Conservation (phyloP, 2,888 invertebrate species). For the Mesopsocus fuscifrons region DNA sequence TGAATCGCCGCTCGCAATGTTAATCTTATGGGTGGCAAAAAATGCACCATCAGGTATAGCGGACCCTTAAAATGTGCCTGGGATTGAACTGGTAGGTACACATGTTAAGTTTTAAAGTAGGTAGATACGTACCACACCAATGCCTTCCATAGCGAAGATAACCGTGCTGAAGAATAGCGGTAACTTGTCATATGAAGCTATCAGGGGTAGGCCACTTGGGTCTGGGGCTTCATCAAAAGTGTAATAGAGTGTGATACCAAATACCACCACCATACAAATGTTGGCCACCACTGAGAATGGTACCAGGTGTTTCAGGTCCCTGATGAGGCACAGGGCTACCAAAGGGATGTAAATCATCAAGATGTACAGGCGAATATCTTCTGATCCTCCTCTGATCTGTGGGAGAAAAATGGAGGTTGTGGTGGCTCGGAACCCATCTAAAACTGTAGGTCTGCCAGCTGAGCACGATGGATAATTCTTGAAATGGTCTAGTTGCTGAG, state of each 20-base stretch:
- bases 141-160: slow-evolving; percentile 79
- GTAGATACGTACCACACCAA: slow-evolving; percentile 32
- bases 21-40: no score
- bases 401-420: no score
- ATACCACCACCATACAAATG: slow-evolving; percentile 62
- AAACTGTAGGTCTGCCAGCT: no score
- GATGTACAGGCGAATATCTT: slow-evolving; percentile 33
- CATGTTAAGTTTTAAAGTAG: no score
- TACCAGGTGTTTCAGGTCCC: slow-evolving; percentile 72
- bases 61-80: no score
- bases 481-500: no score
- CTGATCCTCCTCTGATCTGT: neutral
- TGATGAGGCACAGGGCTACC: slow-evolving; percentile 49
- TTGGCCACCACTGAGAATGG: slow-evolving; percentile 92
- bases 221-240: slow-evolving; percentile 50
- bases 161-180: slow-evolving; percentile 83
- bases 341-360: slow-evolving; percentile 41
- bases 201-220: slow-evolving; percentile 28
- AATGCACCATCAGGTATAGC: no score
- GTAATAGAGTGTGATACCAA: slow-evolving; percentile 78
- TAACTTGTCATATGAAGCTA: slow-evolving; percentile 34
- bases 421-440: no score
- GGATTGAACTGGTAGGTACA: no score
- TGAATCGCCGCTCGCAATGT: no score
- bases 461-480: no score